Evolutionary conservation across 2,888 invertebrate genomes (phyloP).

Genomic region (Bimastos eiseni): DNA sequence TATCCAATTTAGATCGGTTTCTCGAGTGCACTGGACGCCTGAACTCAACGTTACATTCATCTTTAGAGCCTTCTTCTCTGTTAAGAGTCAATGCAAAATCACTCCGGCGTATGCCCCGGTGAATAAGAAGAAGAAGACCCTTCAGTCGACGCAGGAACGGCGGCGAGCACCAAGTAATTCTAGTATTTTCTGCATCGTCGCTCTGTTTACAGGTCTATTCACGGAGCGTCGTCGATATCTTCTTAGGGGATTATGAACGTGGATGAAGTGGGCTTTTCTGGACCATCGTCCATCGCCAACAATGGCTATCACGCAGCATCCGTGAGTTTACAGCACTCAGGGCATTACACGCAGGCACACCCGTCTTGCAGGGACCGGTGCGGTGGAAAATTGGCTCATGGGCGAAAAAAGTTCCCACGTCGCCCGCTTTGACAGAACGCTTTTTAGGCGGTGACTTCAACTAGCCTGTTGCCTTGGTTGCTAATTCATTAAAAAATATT

Average conservation of each 20-base stretch:
- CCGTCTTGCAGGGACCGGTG: no score
- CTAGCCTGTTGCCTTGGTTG: no score
- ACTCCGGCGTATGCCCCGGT: neutral
- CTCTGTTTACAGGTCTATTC: neutral
- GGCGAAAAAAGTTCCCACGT: no score
- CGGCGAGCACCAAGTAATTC: neutral
- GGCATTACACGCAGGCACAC: neutral
- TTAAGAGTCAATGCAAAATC: neutral
- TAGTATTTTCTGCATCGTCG: neutral
- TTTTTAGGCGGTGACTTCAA: no score
- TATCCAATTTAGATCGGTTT: neutral
- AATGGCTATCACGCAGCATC: neutral
- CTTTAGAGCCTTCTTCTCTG: no score
- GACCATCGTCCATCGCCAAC: neutral
- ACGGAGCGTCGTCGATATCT: neutral
- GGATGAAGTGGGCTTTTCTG: neutral
- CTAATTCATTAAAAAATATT: no score
- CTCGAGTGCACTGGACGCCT: neutral
- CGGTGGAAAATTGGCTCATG: no score
- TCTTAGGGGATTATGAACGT: neutral
- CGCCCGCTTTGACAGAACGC: no score
- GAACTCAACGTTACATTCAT: neutral
- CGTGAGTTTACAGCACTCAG: neutral
- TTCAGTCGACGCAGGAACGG: neutral
- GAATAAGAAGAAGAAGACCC: neutral